These are phyloP conservation scores for Apamea epomidion DNA, from an alignment of 2,888 invertebrate genomes.

Conservation along the genomic window DNA sequence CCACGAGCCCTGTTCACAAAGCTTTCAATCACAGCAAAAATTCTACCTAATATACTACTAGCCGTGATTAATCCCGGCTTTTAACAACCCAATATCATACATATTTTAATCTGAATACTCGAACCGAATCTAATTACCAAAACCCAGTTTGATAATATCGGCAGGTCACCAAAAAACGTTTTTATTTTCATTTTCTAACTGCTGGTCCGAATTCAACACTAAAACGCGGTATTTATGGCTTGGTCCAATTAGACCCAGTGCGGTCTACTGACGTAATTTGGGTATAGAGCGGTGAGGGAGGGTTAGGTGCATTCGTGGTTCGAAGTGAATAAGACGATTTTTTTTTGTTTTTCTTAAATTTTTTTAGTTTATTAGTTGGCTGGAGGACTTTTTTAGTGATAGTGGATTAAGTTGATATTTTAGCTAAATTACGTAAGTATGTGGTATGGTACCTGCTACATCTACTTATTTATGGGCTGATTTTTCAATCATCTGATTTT, in stretches of 20 bases:
- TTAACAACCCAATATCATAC: background rate
- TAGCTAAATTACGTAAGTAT: too few relatives aligned
- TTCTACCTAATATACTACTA: background rate
- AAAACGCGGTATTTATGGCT: constrained; percentile 53
- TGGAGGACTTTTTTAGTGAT: background rate
- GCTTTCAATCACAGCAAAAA: background rate
- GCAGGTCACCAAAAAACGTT: constrained; percentile 3
- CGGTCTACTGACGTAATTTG: constrained; percentile 50
- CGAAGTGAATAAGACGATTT: background rate
- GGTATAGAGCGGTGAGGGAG: constrained; percentile 13
- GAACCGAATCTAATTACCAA: background rate
- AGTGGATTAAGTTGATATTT: too few relatives aligned
- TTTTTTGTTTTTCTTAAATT: constrained; percentile 3
- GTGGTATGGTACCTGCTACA: too few relatives aligned
- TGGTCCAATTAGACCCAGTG: constrained; percentile 60
- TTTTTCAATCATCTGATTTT: too few relatives aligned
- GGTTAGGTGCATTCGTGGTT: constrained; percentile 42
- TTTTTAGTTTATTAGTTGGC: background rate
- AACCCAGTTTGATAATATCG: background rate
- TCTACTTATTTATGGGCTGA: too few relatives aligned
- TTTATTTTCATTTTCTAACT: constrained; percentile 14
- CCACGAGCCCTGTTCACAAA: background rate
- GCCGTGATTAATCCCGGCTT: background rate
- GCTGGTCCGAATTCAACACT: constrained; percentile 10
- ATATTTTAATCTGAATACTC: background rate